A percentile compares a stretch with the other conserved stretches of the same genome.
These are phyloP conservation scores for Serripes groenlandicus DNA, from an alignment of 2,888 invertebrate genomes.

Conservation along the genomic window DNA sequence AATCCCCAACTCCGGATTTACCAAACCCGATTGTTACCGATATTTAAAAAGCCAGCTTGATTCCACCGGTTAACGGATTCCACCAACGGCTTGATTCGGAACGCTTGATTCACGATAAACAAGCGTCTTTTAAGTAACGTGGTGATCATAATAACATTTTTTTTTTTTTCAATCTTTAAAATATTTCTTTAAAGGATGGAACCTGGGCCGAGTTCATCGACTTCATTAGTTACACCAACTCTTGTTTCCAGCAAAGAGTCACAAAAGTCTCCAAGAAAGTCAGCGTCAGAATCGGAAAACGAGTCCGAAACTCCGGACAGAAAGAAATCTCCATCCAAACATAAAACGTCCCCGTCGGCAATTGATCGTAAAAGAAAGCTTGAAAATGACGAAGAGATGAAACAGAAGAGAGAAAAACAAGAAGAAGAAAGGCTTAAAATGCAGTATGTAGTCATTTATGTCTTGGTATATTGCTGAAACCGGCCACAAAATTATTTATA, in stretches of 20 bases:
- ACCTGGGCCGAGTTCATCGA: background rate
- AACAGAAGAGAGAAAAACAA: conserved; percentile 89
- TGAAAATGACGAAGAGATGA: conserved; percentile 74
- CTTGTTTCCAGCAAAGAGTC: conserved; percentile 1
- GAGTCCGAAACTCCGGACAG: conserved; percentile 68
- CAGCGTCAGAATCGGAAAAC: conserved; percentile 54
- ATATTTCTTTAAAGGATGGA: background rate
- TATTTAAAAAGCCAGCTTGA: too few relatives aligned
- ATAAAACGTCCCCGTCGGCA: conserved; percentile 42
- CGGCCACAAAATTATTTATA: background rate
- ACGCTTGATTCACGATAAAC: too few relatives aligned
- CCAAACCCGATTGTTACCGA: too few relatives aligned
- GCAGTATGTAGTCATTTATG: conserved; percentile 91
- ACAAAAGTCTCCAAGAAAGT: conserved; percentile 40
- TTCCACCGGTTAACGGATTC: too few relatives aligned
- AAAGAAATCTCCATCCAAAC: conserved; percentile 51
- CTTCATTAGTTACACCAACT: background rate
- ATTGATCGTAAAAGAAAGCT: conserved; percentile 75
- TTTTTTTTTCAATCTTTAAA: background rate
- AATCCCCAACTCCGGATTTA: too few relatives aligned
- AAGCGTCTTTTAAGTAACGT: too few relatives aligned
- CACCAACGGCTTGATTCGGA: too few relatives aligned
- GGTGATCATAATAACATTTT: background rate
- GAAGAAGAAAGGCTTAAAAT: conserved; percentile 98
- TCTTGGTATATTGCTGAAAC: background rate